Conservation (phyloP, 2,888 invertebrate species). For the Tetrapedia diversipes region DNA sequence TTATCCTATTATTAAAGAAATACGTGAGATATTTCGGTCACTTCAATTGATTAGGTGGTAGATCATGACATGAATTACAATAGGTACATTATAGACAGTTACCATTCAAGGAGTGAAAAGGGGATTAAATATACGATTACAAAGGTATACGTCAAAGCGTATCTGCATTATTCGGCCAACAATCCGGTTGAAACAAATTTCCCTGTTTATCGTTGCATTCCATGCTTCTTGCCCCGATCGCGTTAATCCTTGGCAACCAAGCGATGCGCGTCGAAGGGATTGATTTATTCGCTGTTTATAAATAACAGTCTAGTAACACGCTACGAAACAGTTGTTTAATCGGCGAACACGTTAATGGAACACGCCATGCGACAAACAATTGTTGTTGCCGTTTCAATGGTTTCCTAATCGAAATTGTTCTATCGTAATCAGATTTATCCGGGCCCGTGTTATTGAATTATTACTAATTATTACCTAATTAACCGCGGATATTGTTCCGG, state of each 20-base stretch:
- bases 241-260: neutral
- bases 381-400: neutral
- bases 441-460: neutral
- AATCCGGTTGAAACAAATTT: too few relatives aligned
- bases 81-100: too few relatives aligned
- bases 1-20: too few relatives aligned
- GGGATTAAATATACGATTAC: too few relatives aligned
- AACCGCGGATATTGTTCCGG: slow-evolving; percentile 7
- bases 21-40: too few relatives aligned
- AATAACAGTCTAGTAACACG: neutral
- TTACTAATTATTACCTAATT: slow-evolving; percentile 36
- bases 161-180: too few relatives aligned
- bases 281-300: neutral
- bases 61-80: too few relatives aligned
- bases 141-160: too few relatives aligned
- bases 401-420: slow-evolving; percentile 7
- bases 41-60: too few relatives aligned
- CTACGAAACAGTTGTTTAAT: neutral
- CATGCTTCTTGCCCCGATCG: neutral
- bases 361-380: neutral
- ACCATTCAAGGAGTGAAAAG: too few relatives aligned
- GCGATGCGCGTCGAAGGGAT: neutral
- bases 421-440: neutral
- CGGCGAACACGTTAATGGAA: neutral
- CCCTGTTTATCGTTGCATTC: neutral